Percentiles rank a stretch among this genome's conserved stretches.
phyloP scores from a whole-genome alignment of 2,888 invertebrate genomes.

The Pogonocherus hispidulus region DNA sequence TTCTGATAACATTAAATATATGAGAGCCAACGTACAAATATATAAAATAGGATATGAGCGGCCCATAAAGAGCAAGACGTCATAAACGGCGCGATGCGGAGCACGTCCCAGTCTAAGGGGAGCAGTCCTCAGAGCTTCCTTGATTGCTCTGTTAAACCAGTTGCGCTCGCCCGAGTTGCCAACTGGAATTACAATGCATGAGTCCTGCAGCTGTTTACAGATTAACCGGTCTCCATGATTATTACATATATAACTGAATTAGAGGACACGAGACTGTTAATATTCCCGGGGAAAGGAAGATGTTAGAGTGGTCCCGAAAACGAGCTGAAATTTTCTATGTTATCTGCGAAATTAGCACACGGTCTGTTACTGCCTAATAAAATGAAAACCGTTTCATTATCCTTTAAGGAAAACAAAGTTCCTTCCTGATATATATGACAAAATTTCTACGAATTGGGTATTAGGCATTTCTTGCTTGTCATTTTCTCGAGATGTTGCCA shows the following conservation, averaged over 20 bases:
- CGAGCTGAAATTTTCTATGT: slow-evolving; percentile 4
- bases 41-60: slow-evolving; percentile 5
- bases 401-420: too few species aligned
- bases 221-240: slow-evolving; percentile 10
- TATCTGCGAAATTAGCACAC: slow-evolving; percentile 16
- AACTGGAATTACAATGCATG: slow-evolving; percentile 21
- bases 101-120: slow-evolving; percentile 22
- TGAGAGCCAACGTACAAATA: not conserved
- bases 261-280: slow-evolving; percentile 15
- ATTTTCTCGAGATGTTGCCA: too few species aligned
- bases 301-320: not conserved
- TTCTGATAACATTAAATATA: not conserved
- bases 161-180: slow-evolving; percentile 11
- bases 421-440: too few species aligned
- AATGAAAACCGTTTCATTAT: too few species aligned
- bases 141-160: slow-evolving; percentile 25
- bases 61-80: slow-evolving; percentile 1
- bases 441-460: too few species aligned
- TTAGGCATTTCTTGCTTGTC: too few species aligned
- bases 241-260: slow-evolving; percentile 14
- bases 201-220: slow-evolving; percentile 21
- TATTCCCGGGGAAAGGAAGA: not conserved
- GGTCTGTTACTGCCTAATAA: slow-evolving; percentile 12
- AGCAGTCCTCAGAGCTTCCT: slow-evolving; percentile 17
- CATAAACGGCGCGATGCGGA: slow-evolving; percentile 1